These are phyloP conservation scores for Pogona vitticeps DNA, from an alignment of 2,113 vertebrate species.

Conservation along the genomic window DNA sequence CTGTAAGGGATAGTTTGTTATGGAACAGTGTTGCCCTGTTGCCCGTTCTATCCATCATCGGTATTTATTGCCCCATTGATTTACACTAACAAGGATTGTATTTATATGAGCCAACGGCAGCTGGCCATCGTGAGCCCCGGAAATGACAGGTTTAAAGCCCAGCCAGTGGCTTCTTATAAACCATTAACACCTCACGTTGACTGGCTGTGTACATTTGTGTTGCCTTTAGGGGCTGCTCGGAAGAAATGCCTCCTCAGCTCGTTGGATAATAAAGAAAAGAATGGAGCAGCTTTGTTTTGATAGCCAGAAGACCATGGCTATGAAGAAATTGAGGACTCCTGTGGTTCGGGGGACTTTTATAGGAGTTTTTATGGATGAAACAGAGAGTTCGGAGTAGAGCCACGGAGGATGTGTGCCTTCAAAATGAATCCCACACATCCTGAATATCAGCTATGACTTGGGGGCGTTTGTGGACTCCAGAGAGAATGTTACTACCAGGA, in stretches of 20 bases:
- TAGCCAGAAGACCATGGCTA: not conserved
- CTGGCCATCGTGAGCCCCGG: conserved; percentile 26
- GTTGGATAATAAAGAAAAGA: no score
- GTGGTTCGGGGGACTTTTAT: conserved; percentile 14
- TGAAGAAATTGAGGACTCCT: not conserved
- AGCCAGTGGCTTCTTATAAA: conserved; percentile 16
- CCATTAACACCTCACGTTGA: conserved; percentile 5
- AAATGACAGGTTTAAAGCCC: conserved; percentile 25
- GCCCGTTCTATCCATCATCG: not conserved
- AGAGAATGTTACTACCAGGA: no score
- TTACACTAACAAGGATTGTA: not conserved
- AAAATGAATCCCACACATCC: no score
- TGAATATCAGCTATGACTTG: no score
- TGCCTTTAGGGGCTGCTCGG: conserved; percentile 32
- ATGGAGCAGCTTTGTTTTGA: not conserved
- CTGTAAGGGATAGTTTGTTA: not conserved
- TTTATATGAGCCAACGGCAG: conserved; percentile 16
- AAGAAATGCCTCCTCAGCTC: conserved; percentile 25
- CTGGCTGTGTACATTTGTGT: conserved; percentile 39
- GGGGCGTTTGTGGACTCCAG: no score
- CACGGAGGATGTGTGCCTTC: not conserved
- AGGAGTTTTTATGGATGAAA: not conserved
- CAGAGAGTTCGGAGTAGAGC: not conserved
- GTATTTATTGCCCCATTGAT: conserved; percentile 14
- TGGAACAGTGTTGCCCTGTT: rapidly evolving